Evolutionary conservation across 2,113 vertebrate genomes (phyloP), one percentile per base, ranked within the genome.

Genomic region (Nothoprocta pentlandii): DNA sequence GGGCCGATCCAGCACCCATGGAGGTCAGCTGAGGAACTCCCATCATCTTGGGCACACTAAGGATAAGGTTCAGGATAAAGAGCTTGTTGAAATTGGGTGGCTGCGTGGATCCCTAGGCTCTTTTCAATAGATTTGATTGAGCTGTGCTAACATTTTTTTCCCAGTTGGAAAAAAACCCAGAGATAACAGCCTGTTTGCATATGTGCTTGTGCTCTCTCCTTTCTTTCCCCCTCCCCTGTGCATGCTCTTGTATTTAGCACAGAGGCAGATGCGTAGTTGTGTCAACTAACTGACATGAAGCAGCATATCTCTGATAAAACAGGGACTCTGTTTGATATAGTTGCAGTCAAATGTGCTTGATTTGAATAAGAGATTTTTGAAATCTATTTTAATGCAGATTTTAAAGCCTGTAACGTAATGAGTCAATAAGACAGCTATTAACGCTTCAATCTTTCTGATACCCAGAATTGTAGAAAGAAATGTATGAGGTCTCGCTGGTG

Each of bases 371-470:
- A 93, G 53, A 47, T 47, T 53, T 92, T 71, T 56, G 0, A 69
- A 90, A 92, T 93, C 92, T 96, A 95, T 96, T 96, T 95, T 96
- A 73, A 94, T 95, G 92, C 80, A 92, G 85, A 96, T 95, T 97
- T 94, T 81, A 77, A 63, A 96, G 69, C 62, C 73, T 81, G 80
- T 53, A 84, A 92, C 69, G 80, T 95, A 96, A 94, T 84, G 92
- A 96, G 86, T 95, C 88, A 95, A 80, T 93, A 96, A 95, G 74
- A 86, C 83, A 94, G 92, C 92, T 93, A 95, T 97, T 95, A 97
- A 85, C 58, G 16, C 92, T 97, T 96, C 94, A 90, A 51, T 95
- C 95, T 95, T 95, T 95, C 70, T 92, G 83, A 85, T 92, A 95
- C 39, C 16, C 49, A 59, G 70, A 92, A 26, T 53, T 80, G 49